These are phyloP conservation scores for Drosophila sturtevanti DNA, from an alignment of 1,140 invertebrate species.

Conservation along the genomic window DNA sequence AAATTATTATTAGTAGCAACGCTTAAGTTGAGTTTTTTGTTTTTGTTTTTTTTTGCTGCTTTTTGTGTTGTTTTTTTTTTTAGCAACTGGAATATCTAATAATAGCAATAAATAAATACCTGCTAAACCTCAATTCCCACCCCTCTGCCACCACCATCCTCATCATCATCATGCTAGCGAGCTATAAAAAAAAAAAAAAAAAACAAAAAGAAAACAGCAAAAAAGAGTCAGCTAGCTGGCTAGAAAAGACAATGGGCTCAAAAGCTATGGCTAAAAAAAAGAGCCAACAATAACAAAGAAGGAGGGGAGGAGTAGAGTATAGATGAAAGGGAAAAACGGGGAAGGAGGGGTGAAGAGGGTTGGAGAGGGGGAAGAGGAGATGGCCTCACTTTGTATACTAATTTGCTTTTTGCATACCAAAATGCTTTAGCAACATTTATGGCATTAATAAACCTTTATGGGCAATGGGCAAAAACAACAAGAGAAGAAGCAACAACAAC, in stretches of 20 bases:
- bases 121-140: slow-evolving; percentile 7
- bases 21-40: not conserved
- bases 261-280: not conserved
- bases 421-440: slow-evolving; percentile 73
- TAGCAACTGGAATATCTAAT: slow-evolving; percentile 58
- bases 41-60: no score
- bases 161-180: not conserved
- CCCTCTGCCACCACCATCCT: no score
- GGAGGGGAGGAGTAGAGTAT: not conserved
- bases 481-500: not conserved
- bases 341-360: no score
- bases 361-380: no score
- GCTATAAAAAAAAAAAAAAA: slow-evolving; percentile 48
- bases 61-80: no score
- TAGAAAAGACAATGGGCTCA: slow-evolving; percentile 56
- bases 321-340: no score
- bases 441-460: slow-evolving; percentile 80
- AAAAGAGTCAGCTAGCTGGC: slow-evolving; percentile 11
- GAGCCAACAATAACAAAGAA: not conserved
- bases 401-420: slow-evolving; percentile 77
- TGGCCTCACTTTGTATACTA: slow-evolving; percentile 76
- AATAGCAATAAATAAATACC: slow-evolving; percentile 75
- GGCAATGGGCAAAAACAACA: slow-evolving; percentile 57
- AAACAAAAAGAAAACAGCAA: slow-evolving; percentile 54
- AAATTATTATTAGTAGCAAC: not conserved